These are phyloP conservation scores for Ennomos erosarius DNA, from an alignment of 2,888 invertebrate species.

Conservation along the genomic window DNA sequence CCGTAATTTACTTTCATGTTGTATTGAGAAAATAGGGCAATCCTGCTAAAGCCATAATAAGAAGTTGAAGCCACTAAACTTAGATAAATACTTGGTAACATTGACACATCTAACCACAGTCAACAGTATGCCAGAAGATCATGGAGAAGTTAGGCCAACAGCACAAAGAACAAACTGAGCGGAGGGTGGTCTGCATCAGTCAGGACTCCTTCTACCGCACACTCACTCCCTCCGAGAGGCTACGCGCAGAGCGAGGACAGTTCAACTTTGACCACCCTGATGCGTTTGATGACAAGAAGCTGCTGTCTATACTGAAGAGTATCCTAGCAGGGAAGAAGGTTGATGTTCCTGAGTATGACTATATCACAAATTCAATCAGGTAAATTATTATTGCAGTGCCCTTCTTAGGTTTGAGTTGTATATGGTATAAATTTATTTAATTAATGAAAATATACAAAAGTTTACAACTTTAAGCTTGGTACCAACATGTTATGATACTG, in stretches of 20 bases:
- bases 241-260: constrained; percentile 93
- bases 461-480: too few species aligned
- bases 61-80: too few species aligned
- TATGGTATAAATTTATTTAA: too few species aligned
- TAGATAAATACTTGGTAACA: too few species aligned
- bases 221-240: constrained; percentile 91
- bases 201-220: constrained; percentile 99
- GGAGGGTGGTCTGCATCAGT: constrained; percentile 97
- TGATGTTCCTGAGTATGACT: constrained; percentile 97
- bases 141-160: constrained; percentile 98
- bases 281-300: constrained; percentile 96
- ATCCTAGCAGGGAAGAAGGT: constrained; percentile 95
- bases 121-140: constrained; percentile 98
- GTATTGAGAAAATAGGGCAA: too few species aligned
- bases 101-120: constrained; percentile 79
- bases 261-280: constrained; percentile 99
- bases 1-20: too few species aligned
- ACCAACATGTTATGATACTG: too few species aligned
- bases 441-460: too few species aligned
- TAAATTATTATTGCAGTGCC: constrained; percentile 66
- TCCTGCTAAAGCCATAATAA: too few species aligned
- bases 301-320: constrained; percentile 91
- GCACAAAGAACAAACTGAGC: constrained; percentile 93
- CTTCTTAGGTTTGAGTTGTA: too few species aligned
- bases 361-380: constrained; percentile 93